Conservation (phyloP, 23 tunicate species). For the Styela clava region DNA sequence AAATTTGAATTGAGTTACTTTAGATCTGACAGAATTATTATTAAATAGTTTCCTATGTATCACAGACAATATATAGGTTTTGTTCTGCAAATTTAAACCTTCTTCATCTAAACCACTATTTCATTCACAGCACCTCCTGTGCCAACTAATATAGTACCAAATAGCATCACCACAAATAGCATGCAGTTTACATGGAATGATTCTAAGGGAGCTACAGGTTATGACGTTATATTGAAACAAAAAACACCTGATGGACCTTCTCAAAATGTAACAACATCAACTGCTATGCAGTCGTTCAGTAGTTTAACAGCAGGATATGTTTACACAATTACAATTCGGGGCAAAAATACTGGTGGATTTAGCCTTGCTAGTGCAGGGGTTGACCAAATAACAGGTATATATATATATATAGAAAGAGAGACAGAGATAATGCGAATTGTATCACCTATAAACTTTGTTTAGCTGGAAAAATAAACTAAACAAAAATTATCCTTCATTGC, state of each 20-base stretch:
- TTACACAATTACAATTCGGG: neutral
- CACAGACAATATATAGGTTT: too few relatives aligned
- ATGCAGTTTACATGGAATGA: slow-evolving; percentile 4
- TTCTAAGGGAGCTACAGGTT: neutral
- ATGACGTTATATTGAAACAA: slow-evolving; percentile 4
- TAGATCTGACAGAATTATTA: too few relatives aligned
- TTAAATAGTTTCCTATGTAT: too few relatives aligned
- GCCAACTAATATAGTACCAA: neutral
- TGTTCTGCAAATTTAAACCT: too few relatives aligned
- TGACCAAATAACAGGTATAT: slow-evolving; percentile 14
- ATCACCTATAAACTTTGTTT: too few relatives aligned
- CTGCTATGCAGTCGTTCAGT: slow-evolving; percentile 5
- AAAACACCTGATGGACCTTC: neutral
- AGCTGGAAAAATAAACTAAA: too few relatives aligned
- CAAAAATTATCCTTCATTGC: too few relatives aligned
- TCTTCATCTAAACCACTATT: too few relatives aligned
- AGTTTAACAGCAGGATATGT: slow-evolving; percentile 13
- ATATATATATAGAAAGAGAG: too few relatives aligned
- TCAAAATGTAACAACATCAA: neutral
- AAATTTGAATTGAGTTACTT: too few relatives aligned
- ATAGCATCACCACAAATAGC: neutral
- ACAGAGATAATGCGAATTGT: too few relatives aligned
- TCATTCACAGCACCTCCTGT: slow-evolving; percentile 15
- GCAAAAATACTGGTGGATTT: slow-evolving; percentile 16
- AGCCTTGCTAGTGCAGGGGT: slow-evolving; percentile 2